Evolutionary conservation across 2,113 vertebrate genomes (phyloP), one percentile per base, ranked within the genome.

Genomic region (Struthio camelus): DNA sequence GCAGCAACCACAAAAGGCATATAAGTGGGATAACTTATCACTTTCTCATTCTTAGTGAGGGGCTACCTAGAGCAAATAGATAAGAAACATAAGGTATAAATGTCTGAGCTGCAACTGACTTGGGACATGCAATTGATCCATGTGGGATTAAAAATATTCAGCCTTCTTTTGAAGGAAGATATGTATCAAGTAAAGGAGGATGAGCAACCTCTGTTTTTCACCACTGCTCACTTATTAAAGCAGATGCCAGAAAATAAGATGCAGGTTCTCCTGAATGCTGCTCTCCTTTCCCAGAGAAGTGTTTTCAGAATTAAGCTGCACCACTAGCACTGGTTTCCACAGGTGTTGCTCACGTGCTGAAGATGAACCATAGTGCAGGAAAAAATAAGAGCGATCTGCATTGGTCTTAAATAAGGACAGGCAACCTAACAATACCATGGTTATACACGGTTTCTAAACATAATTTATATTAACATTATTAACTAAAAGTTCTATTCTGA

Each of bases 331-430:
- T 82, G 9, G 22, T 72, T 58, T 48, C 72, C 38, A 82, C 24
- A 65, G 62, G 22, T 3, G 1, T 40, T 0, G 0, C 12, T 48
- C 40, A 59, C 5, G 36, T 59, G 28, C 28, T 75, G 56, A 87
- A 81, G n/a, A 69, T 44, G 46, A 90, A 19, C 28, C 42, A 53
- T 20, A 14, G 27, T 19, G 44, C 13, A 54, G 30, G 27, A 88
- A 80, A 36, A 18, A 67, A 69, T 24, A 3, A n/a, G 11, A 67
- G 87, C 61, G 14, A 38, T 18, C 18, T 80, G 56, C n/a, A n/a
- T 5, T 64, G 25, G 81, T 32, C 11, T 38, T 76, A 42, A 78
- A 59, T 5, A 79, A 25, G 9, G 19, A 27, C 8, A 6, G 12
- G 4, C 16, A 93, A 53, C 0, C 0, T 19, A 70, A 36, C 58